phyloP scores from a whole-genome alignment of 2,888 invertebrate genomes.

The Chrysodeixis includens region DNA sequence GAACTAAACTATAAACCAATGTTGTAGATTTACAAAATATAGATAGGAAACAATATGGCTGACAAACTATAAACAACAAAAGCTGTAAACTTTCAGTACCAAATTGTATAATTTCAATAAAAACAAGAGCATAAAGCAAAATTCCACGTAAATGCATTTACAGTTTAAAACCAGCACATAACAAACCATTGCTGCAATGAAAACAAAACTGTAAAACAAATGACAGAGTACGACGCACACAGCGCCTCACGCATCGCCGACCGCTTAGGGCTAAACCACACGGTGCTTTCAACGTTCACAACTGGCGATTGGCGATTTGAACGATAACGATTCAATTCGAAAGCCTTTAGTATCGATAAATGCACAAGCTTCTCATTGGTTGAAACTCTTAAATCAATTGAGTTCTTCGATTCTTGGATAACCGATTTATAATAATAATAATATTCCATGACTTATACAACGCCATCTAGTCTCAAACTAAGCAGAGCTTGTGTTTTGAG shows the following conservation, averaged over 20 bases:
- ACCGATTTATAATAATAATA: too few relatives aligned
- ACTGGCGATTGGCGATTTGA: neutral
- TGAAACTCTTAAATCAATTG: neutral
- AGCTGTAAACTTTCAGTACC: neutral
- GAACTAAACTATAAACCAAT: neutral
- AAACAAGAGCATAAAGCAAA: neutral
- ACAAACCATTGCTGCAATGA: neutral
- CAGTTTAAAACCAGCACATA: neutral
- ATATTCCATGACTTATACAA: too few relatives aligned
- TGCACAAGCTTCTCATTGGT: neutral
- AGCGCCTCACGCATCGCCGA: conserved; percentile 3
- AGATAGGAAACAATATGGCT: neutral
- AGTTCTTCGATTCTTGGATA: neutral
- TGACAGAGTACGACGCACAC: neutral
- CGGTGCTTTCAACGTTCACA: neutral
- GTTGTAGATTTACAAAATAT: neutral
- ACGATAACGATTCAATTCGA: neutral
- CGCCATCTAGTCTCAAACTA: too few relatives aligned
- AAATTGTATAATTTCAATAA: neutral
- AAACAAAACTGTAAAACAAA: conserved; percentile 6
- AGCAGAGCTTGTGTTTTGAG: too few relatives aligned
- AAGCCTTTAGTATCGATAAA: neutral
- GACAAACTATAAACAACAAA: neutral
- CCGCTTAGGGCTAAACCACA: conserved; percentile 2
- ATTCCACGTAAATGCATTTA: neutral